A percentile compares a stretch with the other conserved stretches of the same genome.
phyloP scores from a whole-genome alignment of 2,888 invertebrate species.

The Amphiduros pacificus region DNA sequence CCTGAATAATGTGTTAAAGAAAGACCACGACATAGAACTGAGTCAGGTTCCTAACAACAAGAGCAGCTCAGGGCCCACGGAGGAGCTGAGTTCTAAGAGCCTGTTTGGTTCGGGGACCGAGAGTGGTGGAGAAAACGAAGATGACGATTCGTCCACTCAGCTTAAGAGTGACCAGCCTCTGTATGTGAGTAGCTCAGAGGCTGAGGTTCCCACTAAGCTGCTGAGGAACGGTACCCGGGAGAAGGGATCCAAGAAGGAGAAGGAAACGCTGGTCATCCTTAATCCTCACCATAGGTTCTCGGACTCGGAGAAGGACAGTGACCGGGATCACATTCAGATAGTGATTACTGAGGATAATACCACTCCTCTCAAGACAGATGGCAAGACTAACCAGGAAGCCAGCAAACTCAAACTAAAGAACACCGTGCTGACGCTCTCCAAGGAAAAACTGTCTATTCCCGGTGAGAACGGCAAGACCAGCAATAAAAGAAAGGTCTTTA shows the following conservation, averaged over 20 bases:
- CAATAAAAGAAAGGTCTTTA: conserved; percentile 1
- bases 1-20: background rate
- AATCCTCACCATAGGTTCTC: background rate
- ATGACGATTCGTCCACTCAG: conserved; percentile 16
- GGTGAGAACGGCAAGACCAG: background rate
- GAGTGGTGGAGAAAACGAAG: conserved; percentile 22
- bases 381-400: background rate
- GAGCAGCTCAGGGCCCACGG: conserved; percentile 8
- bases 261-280: background rate
- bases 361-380: background rate
- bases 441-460: background rate
- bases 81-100: conserved; percentile 25
- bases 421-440: conserved; percentile 5
- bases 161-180: conserved; percentile 14
- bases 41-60: background rate
- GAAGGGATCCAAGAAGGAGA: conserved; percentile 1
- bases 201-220: conserved; percentile 1
- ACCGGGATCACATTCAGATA: conserved; percentile 14
- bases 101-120: conserved; percentile 24
- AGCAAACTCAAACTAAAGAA: conserved; percentile 1
- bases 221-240: conserved; percentile 9
- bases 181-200: conserved; percentile 18
- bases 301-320: conserved; percentile 6
- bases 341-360: conserved; percentile 10
- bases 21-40: conserved; percentile 1